Evolutionary conservation across 2,888 invertebrate species (phyloP).

Genomic region (Cantharis nigra): DNA sequence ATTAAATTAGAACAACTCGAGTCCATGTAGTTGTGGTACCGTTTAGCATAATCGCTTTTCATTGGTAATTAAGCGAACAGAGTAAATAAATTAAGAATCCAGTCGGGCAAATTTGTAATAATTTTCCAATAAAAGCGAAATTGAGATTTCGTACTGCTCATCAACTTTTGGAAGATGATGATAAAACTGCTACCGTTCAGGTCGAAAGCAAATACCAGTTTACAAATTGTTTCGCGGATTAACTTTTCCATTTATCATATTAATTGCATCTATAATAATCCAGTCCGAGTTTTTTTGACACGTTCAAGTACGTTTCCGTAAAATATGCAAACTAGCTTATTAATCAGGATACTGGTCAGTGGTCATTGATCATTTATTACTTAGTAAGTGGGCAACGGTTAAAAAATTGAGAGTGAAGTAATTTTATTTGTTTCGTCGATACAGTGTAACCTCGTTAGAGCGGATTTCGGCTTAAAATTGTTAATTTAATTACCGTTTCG

Average conservation of each 20-base stretch:
- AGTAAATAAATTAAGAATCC: neutral
- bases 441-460: neutral
- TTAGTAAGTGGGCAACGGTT: neutral
- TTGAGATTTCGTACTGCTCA: neutral
- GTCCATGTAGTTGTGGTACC: constrained; percentile 1
- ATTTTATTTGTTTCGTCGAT: neutral
- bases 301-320: neutral
- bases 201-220: neutral
- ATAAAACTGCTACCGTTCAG: neutral
- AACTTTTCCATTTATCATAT: constrained; percentile 3
- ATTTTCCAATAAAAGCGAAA: neutral
- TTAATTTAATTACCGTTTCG: neutral
- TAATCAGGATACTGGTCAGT: neutral
- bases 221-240: constrained; percentile 11
- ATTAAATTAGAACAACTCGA: neutral
- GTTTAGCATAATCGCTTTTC: constrained; percentile 9
- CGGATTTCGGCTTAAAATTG: neutral
- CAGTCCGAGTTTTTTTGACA: neutral
- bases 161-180: neutral
- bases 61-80: constrained; percentile 3
- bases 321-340: neutral
- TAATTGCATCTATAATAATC: neutral
- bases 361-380: neutral
- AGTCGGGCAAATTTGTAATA: constrained; percentile 4
- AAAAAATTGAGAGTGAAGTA: neutral